Evolutionary conservation across 1,140 invertebrate genomes (phyloP).

Genomic region (Brachionus sp.): DNA sequence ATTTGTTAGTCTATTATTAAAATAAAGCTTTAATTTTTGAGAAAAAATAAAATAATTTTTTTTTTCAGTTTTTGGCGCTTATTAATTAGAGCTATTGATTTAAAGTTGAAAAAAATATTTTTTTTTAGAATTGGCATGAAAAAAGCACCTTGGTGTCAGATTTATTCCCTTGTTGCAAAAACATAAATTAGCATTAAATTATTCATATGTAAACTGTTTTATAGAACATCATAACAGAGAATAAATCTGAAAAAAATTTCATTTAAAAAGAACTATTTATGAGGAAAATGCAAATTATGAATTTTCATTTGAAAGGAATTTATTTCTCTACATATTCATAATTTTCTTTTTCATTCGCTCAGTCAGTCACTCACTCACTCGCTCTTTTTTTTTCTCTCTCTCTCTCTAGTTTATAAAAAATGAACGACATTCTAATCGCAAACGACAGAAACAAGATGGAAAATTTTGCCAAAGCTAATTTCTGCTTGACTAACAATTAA

Average conservation of each 20-base stretch:
- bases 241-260: background rate
- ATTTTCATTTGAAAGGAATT: slow-evolving; percentile 15
- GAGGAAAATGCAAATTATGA: slow-evolving; percentile 26
- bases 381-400: background rate
- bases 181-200: background rate
- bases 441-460: background rate
- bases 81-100: too few species aligned
- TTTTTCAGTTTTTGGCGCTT: background rate
- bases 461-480: background rate
- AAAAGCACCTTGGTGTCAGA: background rate
- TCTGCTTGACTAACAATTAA: background rate
- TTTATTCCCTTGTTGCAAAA: background rate
- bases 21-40: too few species aligned
- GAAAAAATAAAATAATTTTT: background rate
- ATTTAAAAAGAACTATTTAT: background rate
- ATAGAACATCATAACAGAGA: background rate
- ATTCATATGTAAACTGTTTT: background rate
- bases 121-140: background rate
- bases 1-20: too few species aligned
- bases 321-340: slow-evolving; percentile 20
- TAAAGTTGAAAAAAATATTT: background rate
- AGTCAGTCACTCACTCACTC: background rate
- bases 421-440: slow-evolving; percentile 18
- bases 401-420: background rate
- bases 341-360: background rate